Percentiles rank a stretch among this genome's conserved stretches.
Evolutionary conservation across 2,797 vertebrate species (phyloP).

Genomic region (Rhyacichthys aspro): DNA sequence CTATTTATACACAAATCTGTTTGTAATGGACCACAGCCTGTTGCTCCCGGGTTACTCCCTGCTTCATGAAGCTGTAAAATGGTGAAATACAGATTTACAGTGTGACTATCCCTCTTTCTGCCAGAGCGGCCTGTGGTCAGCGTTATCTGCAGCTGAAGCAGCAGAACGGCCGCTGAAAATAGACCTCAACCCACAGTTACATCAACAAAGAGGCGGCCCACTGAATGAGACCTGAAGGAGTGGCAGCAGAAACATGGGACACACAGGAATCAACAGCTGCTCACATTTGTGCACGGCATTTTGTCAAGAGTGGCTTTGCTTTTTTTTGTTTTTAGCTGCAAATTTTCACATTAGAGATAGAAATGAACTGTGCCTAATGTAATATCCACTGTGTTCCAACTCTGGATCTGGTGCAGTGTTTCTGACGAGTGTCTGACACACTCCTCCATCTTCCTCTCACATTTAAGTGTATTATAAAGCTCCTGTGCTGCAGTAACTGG

Average conservation of each 20-base stretch:
- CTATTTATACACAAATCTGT: constrained; percentile 30
- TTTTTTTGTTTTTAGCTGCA: too few species aligned
- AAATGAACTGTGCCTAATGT: too few species aligned
- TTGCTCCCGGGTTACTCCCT: constrained; percentile 1
- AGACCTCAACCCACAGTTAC: constrained; percentile 36
- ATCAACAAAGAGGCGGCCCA: constrained; percentile 48
- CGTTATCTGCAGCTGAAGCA: constrained; percentile 52
- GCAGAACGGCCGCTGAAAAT: constrained; percentile 46
- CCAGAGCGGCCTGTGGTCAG: constrained; percentile 14
- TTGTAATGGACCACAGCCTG: constrained; percentile 1
- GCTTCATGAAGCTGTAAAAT: constrained; percentile 19
- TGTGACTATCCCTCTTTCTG: constrained; percentile 27
- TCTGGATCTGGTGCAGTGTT: constrained; percentile 25
- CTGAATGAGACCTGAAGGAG: constrained; percentile 54
- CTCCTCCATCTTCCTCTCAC: neutral
- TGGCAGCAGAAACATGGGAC: constrained; percentile 35
- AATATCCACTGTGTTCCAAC: too few species aligned
- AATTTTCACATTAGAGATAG: too few species aligned
- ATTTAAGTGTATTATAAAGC: neutral
- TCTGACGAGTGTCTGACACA: neutral
- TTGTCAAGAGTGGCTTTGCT: too few species aligned
- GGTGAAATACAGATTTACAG: constrained; percentile 36
- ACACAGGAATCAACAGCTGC: too few species aligned
- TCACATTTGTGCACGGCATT: too few species aligned
- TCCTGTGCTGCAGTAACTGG: constrained; percentile 6